A percentile compares a stretch with the other conserved stretches of the same genome.
phyloP scores from a whole-genome alignment of 1,140 invertebrate species.

The Plodia interpunctella region DNA sequence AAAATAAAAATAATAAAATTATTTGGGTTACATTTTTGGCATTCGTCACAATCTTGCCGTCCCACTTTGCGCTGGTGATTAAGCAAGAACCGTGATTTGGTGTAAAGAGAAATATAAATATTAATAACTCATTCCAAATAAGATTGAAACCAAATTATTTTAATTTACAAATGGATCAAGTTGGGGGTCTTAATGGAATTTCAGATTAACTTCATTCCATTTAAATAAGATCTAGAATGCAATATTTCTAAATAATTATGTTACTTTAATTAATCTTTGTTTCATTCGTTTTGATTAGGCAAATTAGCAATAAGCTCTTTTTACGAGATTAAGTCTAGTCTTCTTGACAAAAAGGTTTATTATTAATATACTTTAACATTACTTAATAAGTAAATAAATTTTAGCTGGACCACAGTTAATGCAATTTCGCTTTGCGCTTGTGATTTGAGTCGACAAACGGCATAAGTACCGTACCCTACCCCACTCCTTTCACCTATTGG shows the following conservation, averaged over 20 bases:
- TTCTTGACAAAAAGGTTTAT: no score
- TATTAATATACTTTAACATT: no score
- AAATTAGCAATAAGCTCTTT: no score
- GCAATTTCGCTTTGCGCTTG: not conserved
- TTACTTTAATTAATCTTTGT: no score
- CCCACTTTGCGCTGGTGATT: slow-evolving; percentile 26
- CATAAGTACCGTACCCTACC: slow-evolving; percentile 16
- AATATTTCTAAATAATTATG: no score
- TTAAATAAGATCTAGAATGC: no score
- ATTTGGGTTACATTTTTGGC: slow-evolving; percentile 25
- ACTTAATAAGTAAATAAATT: no score
- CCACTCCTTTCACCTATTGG: slow-evolving; percentile 55
- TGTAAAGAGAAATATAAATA: not conserved
- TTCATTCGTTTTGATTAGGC: no score
- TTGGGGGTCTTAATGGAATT: slow-evolving; percentile 10
- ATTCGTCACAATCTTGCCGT: slow-evolving; percentile 24
- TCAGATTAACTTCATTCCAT: no score
- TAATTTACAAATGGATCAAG: slow-evolving; percentile 2
- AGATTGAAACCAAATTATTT: no score
- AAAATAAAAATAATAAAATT: slow-evolving; percentile 24
- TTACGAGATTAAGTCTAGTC: no score
- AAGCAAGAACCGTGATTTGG: slow-evolving; percentile 16
- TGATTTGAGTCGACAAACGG: slow-evolving; percentile 6
- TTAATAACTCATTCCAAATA: not conserved
- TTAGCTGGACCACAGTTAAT: no score